These are phyloP conservation scores for Proterorhinus semilunaris DNA, from an alignment of 2,113 vertebrate species.

Conservation along the genomic window DNA sequence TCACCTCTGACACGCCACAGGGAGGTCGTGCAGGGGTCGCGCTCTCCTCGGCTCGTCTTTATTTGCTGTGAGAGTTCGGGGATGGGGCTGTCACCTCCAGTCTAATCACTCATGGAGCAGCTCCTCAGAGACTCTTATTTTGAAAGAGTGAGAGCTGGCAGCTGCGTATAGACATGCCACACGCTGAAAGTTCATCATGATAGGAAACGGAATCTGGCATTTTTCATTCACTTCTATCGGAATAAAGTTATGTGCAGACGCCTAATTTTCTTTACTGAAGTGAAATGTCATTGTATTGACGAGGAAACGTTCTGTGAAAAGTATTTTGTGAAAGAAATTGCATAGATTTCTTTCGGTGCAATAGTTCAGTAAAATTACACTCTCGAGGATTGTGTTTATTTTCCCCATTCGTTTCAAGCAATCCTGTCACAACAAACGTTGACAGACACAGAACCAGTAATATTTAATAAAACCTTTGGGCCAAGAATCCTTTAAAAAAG, in stretches of 20 bases:
- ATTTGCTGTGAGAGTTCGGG: slow-evolving; percentile 41
- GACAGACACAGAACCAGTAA: too few relatives aligned
- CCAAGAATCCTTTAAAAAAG: too few relatives aligned
- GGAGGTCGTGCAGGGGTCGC: slow-evolving; percentile 49
- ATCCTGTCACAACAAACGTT: too few relatives aligned
- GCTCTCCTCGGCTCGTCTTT: slow-evolving; percentile 62
- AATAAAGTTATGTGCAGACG: background rate
- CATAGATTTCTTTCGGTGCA: background rate
- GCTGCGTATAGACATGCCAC: slow-evolving; percentile 35
- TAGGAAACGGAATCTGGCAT: background rate
- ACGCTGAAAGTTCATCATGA: slow-evolving; percentile 1
- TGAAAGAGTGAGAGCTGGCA: slow-evolving; percentile 33
- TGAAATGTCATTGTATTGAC: background rate
- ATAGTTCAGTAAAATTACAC: too few relatives aligned
- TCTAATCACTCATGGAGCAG: slow-evolving; percentile 55
- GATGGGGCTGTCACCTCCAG: slow-evolving; percentile 50
- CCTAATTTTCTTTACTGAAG: background rate
- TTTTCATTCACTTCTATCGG: background rate
- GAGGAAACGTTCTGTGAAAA: background rate
- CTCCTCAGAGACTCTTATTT: slow-evolving; percentile 37
- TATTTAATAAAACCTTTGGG: too few relatives aligned
- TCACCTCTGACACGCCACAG: slow-evolving; percentile 56
- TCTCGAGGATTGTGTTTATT: too few relatives aligned
- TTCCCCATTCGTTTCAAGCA: too few relatives aligned
- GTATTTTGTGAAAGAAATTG: background rate